phyloP scores from a whole-genome alignment of 1,140 invertebrate species.

The Pseudobourletiella spinata region DNA sequence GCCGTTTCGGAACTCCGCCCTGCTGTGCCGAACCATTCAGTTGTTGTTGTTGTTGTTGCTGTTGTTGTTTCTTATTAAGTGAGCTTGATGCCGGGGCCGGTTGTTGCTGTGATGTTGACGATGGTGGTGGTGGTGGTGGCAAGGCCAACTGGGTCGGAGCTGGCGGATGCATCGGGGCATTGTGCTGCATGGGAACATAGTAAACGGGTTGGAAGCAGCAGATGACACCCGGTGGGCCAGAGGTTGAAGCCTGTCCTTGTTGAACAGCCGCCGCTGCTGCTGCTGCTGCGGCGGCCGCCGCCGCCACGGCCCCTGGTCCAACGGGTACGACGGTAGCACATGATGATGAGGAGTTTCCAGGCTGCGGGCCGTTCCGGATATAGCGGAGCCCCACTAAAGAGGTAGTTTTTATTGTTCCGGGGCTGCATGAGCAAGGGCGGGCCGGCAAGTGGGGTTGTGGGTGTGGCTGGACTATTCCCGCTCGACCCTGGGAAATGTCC shows the following conservation, averaged over 20 bases:
- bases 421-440: slow-evolving; percentile 13
- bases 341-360: background rate
- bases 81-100: too few species aligned
- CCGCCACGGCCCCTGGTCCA: background rate
- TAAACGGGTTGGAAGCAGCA: slow-evolving; percentile 26
- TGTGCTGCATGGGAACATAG: slow-evolving; percentile 13
- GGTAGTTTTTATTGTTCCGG: slow-evolving; percentile 9
- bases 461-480: background rate
- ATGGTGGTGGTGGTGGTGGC: background rate
- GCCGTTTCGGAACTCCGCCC: background rate
- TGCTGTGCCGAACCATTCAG: background rate
- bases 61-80: background rate
- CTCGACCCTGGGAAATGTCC: background rate
- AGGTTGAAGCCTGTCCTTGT: too few species aligned
- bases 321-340: background rate
- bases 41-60: background rate
- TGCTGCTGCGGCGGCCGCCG: background rate
- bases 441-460: slow-evolving; percentile 4
- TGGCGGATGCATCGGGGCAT: background rate
- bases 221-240: slow-evolving; percentile 15
- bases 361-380: slow-evolving; percentile 15
- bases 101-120: background rate
- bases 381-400: slow-evolving; percentile 16
- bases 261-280: too few species aligned
- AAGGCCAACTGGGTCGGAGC: background rate